Percentiles rank a stretch among this genome's conserved stretches.
Conservation (phyloP, 1,140 invertebrate species). For the Micrasema longulum region DNA sequence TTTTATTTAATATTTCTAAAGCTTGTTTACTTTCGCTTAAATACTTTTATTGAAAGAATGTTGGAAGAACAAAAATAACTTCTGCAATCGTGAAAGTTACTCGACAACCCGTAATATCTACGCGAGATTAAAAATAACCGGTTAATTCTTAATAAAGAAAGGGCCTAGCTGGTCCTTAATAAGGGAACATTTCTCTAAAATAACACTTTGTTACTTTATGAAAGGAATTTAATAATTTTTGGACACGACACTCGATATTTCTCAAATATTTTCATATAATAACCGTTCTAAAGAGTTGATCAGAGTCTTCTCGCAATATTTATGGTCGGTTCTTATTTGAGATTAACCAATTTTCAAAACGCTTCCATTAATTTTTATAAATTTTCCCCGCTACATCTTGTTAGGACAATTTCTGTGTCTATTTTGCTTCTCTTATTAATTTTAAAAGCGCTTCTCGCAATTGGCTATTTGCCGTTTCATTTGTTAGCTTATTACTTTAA, state of each 20-base stretch:
- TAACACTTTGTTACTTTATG: not conserved
- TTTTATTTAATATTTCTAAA: too few species aligned
- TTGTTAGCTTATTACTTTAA: slow-evolving; percentile 4
- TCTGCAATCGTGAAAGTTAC: too few species aligned
- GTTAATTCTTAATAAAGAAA: too few species aligned
- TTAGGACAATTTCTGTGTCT: slow-evolving; percentile 18
- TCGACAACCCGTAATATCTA: too few species aligned
- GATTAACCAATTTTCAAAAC: slow-evolving; percentile 4
- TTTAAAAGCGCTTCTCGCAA: not conserved
- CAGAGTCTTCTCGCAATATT: not conserved
- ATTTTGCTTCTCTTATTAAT: slow-evolving; percentile 11
- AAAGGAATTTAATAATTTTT: slow-evolving; percentile 13
- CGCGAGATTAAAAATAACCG: too few species aligned
- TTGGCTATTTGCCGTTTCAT: not conserved
- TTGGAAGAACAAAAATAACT: too few species aligned
- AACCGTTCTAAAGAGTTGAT: not conserved
- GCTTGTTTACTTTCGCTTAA: too few species aligned
- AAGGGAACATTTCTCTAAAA: not conserved
- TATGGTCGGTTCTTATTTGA: not conserved
- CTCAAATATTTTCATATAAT: slow-evolving; percentile 20
- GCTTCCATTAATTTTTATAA: slow-evolving; percentile 29
- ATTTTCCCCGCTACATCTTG: slow-evolving; percentile 15
- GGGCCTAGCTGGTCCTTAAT: too few species aligned
- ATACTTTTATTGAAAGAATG: too few species aligned
- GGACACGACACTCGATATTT: not conserved